Evolutionary conservation across 2,888 invertebrate genomes (phyloP), one percentile per base, ranked within the genome.

Genomic region (Mythimna pallens): DNA sequence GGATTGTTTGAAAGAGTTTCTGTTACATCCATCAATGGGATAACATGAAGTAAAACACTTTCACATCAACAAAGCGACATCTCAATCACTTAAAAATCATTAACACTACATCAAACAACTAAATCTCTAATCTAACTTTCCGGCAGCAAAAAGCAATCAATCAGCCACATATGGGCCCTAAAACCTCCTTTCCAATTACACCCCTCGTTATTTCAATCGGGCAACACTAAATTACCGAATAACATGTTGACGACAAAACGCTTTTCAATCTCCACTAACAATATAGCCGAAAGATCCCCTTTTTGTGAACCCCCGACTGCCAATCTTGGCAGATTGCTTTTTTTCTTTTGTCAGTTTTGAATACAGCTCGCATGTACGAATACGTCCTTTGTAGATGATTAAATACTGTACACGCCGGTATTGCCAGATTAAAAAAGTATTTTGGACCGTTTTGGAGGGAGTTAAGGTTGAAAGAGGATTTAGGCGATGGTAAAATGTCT

Each of bases 331-430:
- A 95, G 96, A 96, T 96, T 96, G 96, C 96, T 96, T 96, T 96
- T 95, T 95, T 96, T 95, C 96, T 93, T 95, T 96, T 96, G 96
- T 96, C 92, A 94, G 94, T 95, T 94, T 95, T 90, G 95, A 96
- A 96, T 96, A 94, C 93, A 91, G 88, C 88, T 88, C 91, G 93
- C 91, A 94, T 94, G 95, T 94, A 92, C 90, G 90, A 92, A 92
- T 85, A 89, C 91, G 91, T 91, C 92, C 93, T 93, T 96, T 96
- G 95, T 95, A 94, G 93, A 91, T 94, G 95, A 96, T 95, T 96
- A 95, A 96, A 96, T 95, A 93, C 94, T 91, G 89, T 88, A 85
- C 91, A 89, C 85, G 87, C 82, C 86, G 85, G 87, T 87, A 82
- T 85, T 82, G 87, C 80, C 77, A 86, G 78, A 83, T 86, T 85